Evolutionary conservation across 1,140 invertebrate genomes (phyloP).

Genomic region (Orussus abietinus): DNA sequence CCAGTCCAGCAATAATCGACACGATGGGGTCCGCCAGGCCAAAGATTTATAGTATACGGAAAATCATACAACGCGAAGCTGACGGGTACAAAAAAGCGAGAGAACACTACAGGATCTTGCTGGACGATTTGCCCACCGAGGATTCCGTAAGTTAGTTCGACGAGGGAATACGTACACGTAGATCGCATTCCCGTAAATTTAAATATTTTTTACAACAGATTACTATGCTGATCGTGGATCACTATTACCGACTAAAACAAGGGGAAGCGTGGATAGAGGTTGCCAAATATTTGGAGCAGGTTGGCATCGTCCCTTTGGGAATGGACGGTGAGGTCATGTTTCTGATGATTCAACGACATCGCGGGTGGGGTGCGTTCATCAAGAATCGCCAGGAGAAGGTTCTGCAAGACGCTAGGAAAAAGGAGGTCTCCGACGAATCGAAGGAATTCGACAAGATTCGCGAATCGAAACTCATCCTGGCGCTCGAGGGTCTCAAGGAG

Average conservation of each 20-base stretch:
- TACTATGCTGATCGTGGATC: conserved; percentile 26
- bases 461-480: conserved; percentile 20
- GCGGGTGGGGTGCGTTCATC: conserved; percentile 18
- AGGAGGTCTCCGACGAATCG: conserved; percentile 19
- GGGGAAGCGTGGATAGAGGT: conserved; percentile 36
- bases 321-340: conserved; percentile 31
- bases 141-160: conserved; percentile 33
- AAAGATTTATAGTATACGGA: conserved; percentile 33
- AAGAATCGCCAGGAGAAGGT: conserved; percentile 24
- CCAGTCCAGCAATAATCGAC: conserved; percentile 23
- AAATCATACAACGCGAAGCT: conserved; percentile 26
- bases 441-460: conserved; percentile 25
- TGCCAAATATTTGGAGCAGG: conserved; percentile 23
- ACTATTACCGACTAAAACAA: conserved; percentile 31
- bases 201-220: conserved; percentile 21
- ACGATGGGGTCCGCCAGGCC: conserved; percentile 32
- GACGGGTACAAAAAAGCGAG: conserved; percentile 19
- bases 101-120: conserved; percentile 30
- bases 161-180: too few relatives aligned
- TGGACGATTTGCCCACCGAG: conserved; percentile 20
- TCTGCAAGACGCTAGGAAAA: neutral
- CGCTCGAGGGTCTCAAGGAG: conserved; percentile 26
- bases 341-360: conserved; percentile 29
- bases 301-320: conserved; percentile 23
- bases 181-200: too few relatives aligned